These are phyloP conservation scores for Eulacestoma nigropectus DNA, from an alignment of 2,113 vertebrate genomes.

Conservation along the genomic window DNA sequence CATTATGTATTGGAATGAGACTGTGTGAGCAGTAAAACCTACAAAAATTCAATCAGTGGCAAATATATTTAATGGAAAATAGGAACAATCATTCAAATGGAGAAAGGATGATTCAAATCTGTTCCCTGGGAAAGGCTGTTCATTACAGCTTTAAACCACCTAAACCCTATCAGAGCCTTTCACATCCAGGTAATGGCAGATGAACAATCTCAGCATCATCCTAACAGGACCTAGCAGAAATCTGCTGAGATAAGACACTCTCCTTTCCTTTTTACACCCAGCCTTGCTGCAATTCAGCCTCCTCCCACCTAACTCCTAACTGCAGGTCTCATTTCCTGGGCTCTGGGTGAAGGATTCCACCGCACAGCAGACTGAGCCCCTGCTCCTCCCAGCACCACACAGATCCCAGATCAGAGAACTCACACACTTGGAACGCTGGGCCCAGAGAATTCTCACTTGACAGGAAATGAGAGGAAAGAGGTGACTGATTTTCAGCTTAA, in stretches of 20 bases:
- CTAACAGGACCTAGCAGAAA: not conserved
- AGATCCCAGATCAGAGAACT: not conserved
- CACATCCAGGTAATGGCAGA: not conserved
- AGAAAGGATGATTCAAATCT: not conserved
- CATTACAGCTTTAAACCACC: not conserved
- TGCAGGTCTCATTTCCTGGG: not conserved
- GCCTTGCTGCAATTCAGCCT: not conserved
- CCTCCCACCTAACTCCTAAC: not conserved
- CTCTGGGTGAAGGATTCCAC: not conserved
- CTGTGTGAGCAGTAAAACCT: not conserved
- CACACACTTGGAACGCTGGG: fast-evolving
- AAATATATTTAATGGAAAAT: not conserved
- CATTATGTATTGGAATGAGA: not conserved
- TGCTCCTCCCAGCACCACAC: not conserved
- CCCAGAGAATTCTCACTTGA: not conserved
- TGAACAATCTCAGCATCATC: not conserved
- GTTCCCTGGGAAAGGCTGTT: not conserved
- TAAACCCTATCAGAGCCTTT: not conserved
- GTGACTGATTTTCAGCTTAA: not conserved
- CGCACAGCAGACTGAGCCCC: not conserved
- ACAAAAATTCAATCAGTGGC: not conserved
- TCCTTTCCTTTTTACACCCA: not conserved
- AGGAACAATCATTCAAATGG: not conserved
- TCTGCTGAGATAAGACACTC: not conserved
- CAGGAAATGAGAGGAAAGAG: not conserved